Conservation (phyloP, 2,113 vertebrate species). For the Tachysurus fulvidraco region DNA sequence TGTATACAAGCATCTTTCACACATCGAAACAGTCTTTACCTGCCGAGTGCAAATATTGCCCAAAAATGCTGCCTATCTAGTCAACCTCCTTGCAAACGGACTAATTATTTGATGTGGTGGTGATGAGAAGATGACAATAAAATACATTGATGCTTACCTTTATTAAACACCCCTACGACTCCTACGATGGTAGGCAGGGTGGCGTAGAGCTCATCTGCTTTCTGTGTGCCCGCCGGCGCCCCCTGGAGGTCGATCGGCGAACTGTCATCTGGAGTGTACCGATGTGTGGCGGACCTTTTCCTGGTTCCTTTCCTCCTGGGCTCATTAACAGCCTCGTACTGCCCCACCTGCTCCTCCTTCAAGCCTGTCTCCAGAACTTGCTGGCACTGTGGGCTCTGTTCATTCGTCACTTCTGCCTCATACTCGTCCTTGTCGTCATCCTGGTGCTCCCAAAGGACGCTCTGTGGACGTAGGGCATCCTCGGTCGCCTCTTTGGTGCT, state of each 20-base stretch:
- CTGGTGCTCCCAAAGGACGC: slow-evolving; percentile 70
- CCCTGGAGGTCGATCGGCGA: slow-evolving; percentile 68
- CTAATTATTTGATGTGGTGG: neutral
- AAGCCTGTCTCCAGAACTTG: slow-evolving; percentile 60
- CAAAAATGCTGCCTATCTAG: neutral
- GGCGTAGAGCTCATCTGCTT: slow-evolving; percentile 80
- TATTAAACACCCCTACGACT: slow-evolving; percentile 78
- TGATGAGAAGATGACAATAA: neutral
- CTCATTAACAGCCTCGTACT: slow-evolving; percentile 66
- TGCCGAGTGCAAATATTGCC: neutral
- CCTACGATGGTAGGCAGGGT: slow-evolving; percentile 76
- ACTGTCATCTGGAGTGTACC: slow-evolving; percentile 35
- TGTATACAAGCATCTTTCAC: neutral
- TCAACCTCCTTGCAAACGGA: neutral
- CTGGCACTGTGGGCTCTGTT: slow-evolving; percentile 58
- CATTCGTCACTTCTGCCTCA: slow-evolving; percentile 64
- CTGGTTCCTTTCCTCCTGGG: slow-evolving; percentile 62
- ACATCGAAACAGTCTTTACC: neutral
- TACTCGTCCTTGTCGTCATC: slow-evolving; percentile 65
- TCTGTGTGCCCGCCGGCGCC: slow-evolving; percentile 64
- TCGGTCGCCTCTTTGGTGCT: slow-evolving; percentile 76
- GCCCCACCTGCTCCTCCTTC: slow-evolving; percentile 65
- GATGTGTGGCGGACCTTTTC: slow-evolving; percentile 59
- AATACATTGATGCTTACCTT: slow-evolving; percentile 70
- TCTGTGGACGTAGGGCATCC: slow-evolving; percentile 60